Base-by-base conservation (phyloP, 2,113 vertebrate genomes). In the Xiphophorus couchianus region DNA sequence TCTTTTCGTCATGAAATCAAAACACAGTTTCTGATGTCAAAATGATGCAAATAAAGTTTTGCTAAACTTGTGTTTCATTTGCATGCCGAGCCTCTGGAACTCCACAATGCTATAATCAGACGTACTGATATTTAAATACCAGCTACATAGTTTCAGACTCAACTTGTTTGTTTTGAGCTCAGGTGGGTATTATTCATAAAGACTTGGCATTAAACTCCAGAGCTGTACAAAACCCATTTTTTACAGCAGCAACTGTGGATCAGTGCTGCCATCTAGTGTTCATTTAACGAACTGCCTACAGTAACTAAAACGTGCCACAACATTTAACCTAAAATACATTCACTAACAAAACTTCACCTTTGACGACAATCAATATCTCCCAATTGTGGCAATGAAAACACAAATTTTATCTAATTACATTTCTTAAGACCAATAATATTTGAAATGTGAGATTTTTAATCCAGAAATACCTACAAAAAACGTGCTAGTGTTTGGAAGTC, bases 191-290 rank as follows among this genome's bases (percentile, higher is more conserved):
- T 33, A 51, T 68, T 80, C 67, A 70, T 73, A 74, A 81, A 65
- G 19, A 9, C 60, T 13, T 48, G 33, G 44, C n/a, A 48, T 17
- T 14, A 19, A 25, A 48, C 27, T 33, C 0, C 62, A 14, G 48
- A 19, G 33, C 72, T 35, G 42, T 39, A n/a, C 28, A 28, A 6
- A 11, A 29, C 44, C 14, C 44, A 48, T 12, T 30, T 48, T 30
- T 69, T 5, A 0, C 12, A 3, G 29, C 3, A 8, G 17, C 44
- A 54, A 66, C 48, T 13, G 29, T 69, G 83, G 82, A 75, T 73
- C 78, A 72, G 74, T 91, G 88, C 83, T 86, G 76, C 89, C 92
- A 81, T 77, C 93, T 60, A 13, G 90, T 92, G 92, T 15, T 71
- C 5, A 27, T 0, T 67, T 0, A 64, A 1, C 62, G 68, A 22